These are phyloP conservation scores for Rhyacophila brunnea DNA, from an alignment of 1,140 invertebrate genomes.

Conservation along the genomic window DNA sequence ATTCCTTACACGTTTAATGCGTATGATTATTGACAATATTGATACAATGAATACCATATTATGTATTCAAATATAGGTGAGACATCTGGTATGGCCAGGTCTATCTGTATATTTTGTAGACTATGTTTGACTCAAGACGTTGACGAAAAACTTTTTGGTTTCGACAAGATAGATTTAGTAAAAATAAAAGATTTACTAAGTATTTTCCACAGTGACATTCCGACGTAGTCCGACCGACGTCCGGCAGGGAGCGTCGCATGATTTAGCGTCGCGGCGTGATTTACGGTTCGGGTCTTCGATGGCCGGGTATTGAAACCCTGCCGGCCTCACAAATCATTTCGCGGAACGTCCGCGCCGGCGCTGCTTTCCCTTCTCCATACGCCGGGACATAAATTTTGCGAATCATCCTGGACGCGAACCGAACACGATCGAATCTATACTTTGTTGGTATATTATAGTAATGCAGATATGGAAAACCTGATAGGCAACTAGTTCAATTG, in stretches of 20 bases:
- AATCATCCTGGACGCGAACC: slow-evolving; percentile 5
- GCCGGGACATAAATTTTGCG: slow-evolving; percentile 22
- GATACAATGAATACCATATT: too few relatives aligned
- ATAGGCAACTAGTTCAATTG: neutral
- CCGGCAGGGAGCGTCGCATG: slow-evolving; percentile 19
- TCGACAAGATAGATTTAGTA: neutral
- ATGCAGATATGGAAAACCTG: neutral
- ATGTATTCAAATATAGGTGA: too few relatives aligned
- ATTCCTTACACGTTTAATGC: too few relatives aligned
- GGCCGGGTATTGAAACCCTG: slow-evolving; percentile 29
- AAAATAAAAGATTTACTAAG: neutral
- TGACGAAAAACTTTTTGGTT: neutral
- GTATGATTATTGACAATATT: too few relatives aligned
- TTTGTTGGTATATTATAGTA: too few relatives aligned
- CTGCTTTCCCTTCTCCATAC: slow-evolving; percentile 27
- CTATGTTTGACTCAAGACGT: neutral
- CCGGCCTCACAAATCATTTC: slow-evolving; percentile 29
- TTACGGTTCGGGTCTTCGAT: slow-evolving; percentile 16
- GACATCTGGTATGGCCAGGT: neutral
- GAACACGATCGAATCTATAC: neutral
- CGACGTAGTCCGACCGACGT: neutral
- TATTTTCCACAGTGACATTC: neutral
- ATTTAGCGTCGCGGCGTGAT: slow-evolving; percentile 23
- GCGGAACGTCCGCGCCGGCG: slow-evolving; percentile 5
- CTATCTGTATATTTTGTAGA: neutral